Conservation (phyloP, 92 coral and sea anemone species). For the Siderastrea radians region DNA sequence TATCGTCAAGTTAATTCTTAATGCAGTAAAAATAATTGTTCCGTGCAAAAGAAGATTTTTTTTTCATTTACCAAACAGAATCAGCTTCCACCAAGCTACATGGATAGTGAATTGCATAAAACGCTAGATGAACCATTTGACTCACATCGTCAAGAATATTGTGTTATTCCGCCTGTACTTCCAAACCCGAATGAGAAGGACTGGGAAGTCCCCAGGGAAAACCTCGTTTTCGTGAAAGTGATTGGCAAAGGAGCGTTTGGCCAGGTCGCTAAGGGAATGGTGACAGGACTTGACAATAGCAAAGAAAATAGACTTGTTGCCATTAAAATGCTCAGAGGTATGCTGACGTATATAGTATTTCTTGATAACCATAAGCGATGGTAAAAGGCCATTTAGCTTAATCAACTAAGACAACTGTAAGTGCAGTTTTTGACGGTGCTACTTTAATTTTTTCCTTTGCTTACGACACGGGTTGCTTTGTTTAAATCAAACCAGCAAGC, state of each 20-base stretch:
- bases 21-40: no score
- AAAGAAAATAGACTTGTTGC: conserved; percentile 63
- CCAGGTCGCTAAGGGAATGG: conserved; percentile 75
- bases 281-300: conserved; percentile 16
- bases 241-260: conserved; percentile 86
- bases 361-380: not conserved
- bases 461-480: no score
- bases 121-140: conserved; percentile 1
- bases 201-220: conserved; percentile 77
- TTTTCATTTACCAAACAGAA: not conserved
- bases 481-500: no score
- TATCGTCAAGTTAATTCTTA: no score
- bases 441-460: no score
- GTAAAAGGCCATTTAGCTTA: no score
- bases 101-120: not conserved
- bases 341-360: not conserved
- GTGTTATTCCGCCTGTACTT: conserved; percentile 36
- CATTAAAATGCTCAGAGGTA: conserved; percentile 76
- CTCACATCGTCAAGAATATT: conserved; percentile 15
- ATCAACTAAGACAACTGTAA: no score
- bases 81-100: not conserved
- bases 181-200: conserved; percentile 28
- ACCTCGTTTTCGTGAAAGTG: conserved; percentile 65
- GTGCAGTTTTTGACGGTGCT: no score
- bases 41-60: no score